Percentiles rank a stretch among this genome's conserved stretches.
Conservation (phyloP, 2,888 invertebrate genomes). For the Oscheius sp. region DNA sequence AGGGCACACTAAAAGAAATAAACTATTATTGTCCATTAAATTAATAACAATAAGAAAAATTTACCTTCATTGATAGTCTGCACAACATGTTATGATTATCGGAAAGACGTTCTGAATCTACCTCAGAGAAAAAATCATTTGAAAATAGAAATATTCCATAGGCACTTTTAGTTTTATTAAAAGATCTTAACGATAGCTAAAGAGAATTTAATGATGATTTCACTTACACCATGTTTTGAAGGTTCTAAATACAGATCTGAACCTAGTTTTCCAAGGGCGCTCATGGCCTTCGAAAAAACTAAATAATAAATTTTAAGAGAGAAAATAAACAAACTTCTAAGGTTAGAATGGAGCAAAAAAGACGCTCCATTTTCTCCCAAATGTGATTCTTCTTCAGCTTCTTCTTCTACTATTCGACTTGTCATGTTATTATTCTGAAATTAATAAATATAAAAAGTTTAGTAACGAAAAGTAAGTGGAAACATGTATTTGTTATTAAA, state of each 20-base stretch:
- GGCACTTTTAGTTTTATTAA: conserved; percentile 25
- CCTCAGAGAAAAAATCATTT: conserved; percentile 29
- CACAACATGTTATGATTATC: not conserved
- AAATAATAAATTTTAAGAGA: not conserved
- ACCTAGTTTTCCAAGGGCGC: conserved; percentile 9
- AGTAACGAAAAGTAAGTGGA: too few relatives aligned
- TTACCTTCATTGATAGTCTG: conserved; percentile 28
- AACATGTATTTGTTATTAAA: too few relatives aligned
- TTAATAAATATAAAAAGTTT: too few relatives aligned
- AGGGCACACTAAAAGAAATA: conserved; percentile 19
- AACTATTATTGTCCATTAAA: too few relatives aligned
- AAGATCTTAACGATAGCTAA: conserved; percentile 24
- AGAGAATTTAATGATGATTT: not conserved
- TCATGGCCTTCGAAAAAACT: conserved; percentile 29
- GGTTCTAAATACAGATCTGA: conserved; percentile 30
- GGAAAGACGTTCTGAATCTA: conserved; percentile 14
- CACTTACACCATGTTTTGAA: conserved; percentile 14
- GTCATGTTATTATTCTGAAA: too few relatives aligned
- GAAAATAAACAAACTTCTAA: conserved; percentile 7
- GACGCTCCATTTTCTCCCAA: conserved; percentile 3
- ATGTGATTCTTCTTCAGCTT: too few relatives aligned
- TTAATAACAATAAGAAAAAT: not conserved
- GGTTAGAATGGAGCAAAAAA: conserved; percentile 22
- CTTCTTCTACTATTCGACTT: too few relatives aligned
- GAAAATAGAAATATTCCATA: conserved; percentile 29